Evolutionary conservation across 2,797 vertebrate genomes (phyloP).

Genomic region (Syngnathus acus): DNA sequence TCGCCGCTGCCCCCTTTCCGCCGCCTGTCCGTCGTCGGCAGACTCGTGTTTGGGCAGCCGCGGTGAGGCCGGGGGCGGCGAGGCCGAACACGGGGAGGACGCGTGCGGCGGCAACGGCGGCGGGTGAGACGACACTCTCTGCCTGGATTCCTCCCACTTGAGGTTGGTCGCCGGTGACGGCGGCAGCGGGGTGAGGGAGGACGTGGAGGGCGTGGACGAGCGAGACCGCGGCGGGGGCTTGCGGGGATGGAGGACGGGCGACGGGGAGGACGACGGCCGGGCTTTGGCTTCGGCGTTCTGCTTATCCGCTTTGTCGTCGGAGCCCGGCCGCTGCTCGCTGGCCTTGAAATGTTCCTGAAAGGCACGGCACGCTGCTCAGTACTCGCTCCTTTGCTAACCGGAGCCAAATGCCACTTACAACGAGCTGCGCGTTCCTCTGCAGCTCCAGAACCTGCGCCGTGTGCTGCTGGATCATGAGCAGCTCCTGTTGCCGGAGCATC

Average conservation of each 20-base stretch:
- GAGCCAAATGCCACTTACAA: conserved; percentile 66
- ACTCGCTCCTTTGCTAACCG: too few relatives aligned
- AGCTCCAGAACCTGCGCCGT: conserved; percentile 91
- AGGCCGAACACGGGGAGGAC: conserved; percentile 63
- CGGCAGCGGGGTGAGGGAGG: conserved; percentile 75
- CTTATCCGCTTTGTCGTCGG: conserved; percentile 84
- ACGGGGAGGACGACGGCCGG: conserved; percentile 65
- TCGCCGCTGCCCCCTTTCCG: conserved; percentile 74
- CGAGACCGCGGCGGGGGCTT: conserved; percentile 70
- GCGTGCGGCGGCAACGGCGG: conserved; percentile 61
- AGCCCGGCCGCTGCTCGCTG: conserved; percentile 78
- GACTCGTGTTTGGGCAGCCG: conserved; percentile 82
- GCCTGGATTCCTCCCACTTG: conserved; percentile 83
- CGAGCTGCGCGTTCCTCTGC: conserved; percentile 88
- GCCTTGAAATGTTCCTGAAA: conserved; percentile 87
- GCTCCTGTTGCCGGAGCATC: conserved; percentile 90
- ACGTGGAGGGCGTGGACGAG: conserved; percentile 70
- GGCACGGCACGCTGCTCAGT: too few relatives aligned
- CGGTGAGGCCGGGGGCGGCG: conserved; percentile 75
- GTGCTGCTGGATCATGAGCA: conserved; percentile 95
- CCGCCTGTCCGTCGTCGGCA: conserved; percentile 64
- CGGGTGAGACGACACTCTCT: conserved; percentile 73
- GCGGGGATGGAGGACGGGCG: conserved; percentile 71
- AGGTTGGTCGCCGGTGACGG: conserved; percentile 76
- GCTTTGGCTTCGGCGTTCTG: conserved; percentile 75